Conservation (phyloP, 2,888 invertebrate genomes). For the Drosophila maculinotata region DNA sequence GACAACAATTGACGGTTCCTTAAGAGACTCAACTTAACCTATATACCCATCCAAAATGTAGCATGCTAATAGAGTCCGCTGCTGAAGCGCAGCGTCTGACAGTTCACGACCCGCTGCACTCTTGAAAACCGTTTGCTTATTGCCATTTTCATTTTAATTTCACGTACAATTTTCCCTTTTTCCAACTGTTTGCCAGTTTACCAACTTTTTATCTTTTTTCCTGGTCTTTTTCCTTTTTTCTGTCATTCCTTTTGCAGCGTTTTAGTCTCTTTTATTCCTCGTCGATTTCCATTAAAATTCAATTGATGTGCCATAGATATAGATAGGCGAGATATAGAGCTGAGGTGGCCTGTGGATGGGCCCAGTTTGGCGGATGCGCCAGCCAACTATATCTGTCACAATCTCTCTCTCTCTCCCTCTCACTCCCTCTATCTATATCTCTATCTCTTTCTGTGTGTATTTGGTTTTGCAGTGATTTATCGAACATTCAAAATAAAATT, state of each 20-base stretch:
- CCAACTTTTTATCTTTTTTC: conserved; percentile 23
- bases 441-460: conserved; percentile 24
- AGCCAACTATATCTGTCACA: conserved; percentile 71
- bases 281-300: conserved; percentile 82
- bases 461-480: conserved; percentile 67
- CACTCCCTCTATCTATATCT: not conserved
- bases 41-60: too few relatives aligned
- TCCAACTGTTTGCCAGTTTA: conserved; percentile 61
- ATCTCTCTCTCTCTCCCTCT: conserved; percentile 25
- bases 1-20: too few relatives aligned
- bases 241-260: conserved; percentile 64
- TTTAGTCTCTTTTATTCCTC: conserved; percentile 81
- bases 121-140: conserved; percentile 67
- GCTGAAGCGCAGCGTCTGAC: conserved; percentile 29
- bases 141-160: conserved; percentile 74
- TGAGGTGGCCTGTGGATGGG: conserved; percentile 20
- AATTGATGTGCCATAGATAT: conserved; percentile 73
- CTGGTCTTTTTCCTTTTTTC: conserved; percentile 27
- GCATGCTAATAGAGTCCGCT: not conserved
- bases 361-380: conserved; percentile 58
- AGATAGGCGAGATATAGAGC: conserved; percentile 7
- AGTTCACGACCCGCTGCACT: conserved; percentile 63
- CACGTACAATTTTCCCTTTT: conserved; percentile 70
- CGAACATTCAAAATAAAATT: conserved; percentile 80
- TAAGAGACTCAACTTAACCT: too few relatives aligned